Base-by-base conservation (phyloP, 2,113 vertebrate genomes). In the Meles meles region DNA sequence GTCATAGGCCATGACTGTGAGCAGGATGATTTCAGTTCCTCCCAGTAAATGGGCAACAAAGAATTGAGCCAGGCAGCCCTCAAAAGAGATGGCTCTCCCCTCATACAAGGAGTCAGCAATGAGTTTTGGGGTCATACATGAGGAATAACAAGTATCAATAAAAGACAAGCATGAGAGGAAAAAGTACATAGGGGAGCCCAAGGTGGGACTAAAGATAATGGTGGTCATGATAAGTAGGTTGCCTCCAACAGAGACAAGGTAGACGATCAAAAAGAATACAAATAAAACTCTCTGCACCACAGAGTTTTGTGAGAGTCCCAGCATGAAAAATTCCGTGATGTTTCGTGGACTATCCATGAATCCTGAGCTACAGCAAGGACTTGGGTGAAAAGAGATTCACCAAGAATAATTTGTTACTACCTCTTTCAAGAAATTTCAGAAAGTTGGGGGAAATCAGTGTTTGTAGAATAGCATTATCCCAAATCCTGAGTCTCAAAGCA, bases 301-400 rank as follows among this genome's bases (percentile, higher is more conserved):
- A 3, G 57, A 49, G n/a, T 96, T 96, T 39, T 90, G 89, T 1
- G 89, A 94, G 25, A 98, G 95, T 74, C 94, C 95, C 84, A 96
- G 55, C 55, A 98, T 31, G 39, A 98, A 63, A 80, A 98, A 97
- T 93, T 96, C 96, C 9, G 92, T 96, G 81, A 97, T 93, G 89
- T 97, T 98, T 84, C 71, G 25, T 80, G 88, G 55, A 77, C 67
- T 88, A 27, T 86, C 96, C 97, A 97, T 96, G 88, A 94, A 76
- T 39, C 20, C 6, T 14, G 80, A 61, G 27, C 61, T 49, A n/a
- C 63, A 87, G 34, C 18, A 59, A 74, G 44, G 52, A 90, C 17
- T 29, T 77, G n/a, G 29, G 5, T 63, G 17, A 31, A 49, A 57
- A 72, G 72, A 95, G 25, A 92, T 47, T 88, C 82, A 87, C 27